Evolutionary conservation across 2,888 invertebrate species (phyloP), one percentile per base, ranked within the genome.

Genomic region (Listrodromus nycthemerus): DNA sequence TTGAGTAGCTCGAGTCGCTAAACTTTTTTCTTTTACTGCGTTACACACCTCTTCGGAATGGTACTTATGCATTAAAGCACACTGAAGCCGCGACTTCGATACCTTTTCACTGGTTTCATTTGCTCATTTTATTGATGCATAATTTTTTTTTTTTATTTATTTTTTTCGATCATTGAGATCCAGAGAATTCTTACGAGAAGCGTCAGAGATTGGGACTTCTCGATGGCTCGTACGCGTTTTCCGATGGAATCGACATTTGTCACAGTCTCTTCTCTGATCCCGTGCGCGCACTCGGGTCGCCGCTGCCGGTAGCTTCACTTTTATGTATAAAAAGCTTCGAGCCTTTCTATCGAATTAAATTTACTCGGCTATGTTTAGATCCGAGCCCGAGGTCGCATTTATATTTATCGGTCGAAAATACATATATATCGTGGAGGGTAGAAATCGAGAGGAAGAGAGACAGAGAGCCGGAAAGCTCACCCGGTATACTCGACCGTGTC

Each of bases 301-400:
- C 61, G 61, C 6, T 30, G 27, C n/a, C 24, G 24, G 24, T 50
- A 48, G 48, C 69, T 6, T 27, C 50, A 16, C 58, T 30, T n/a
- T 37, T 48, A 50, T 55, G 55, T 48, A 73, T 48, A 24, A n/a
- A 30, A 48, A 50, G 13, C 52, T 50, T 21, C 61, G 50, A 76
- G 52, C 67, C 73, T 77, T 77, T 80, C 80, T 74, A 83, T 80
- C 67, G 77, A 80, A 80, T 83, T 77, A 74, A 80, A 80, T 76
- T 80, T 67, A 69, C 73, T 67, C 50, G 73, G 65, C 83, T 83
- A 77, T 80, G 80, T 80, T 80, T 80, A 74, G 83, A 80, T 45
- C 55, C 58, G 61, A 37, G 65, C 55, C 52, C 65, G 80, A 81
- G 84, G 84, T 78, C 70, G 50, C 45, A 69, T 65, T 78, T 81